A percentile compares a stretch with the other conserved stretches of the same genome.
Evolutionary conservation across 2,797 vertebrate species (phyloP).

Genomic region (Sebastes baramenuke): DNA sequence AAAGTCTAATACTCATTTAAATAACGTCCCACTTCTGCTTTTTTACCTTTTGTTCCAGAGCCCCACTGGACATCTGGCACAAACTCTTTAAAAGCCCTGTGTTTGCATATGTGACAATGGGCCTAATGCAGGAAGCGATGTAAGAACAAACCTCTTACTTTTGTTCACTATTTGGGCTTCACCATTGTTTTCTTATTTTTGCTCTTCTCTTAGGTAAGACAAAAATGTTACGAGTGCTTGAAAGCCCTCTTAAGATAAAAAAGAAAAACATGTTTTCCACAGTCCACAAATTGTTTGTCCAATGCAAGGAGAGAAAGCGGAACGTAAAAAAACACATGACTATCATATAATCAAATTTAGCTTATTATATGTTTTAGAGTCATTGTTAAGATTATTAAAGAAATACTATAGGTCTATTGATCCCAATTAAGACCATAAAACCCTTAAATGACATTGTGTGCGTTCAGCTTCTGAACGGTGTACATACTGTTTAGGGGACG

Average conservation of each 20-base stretch:
- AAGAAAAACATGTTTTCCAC: too few species aligned
- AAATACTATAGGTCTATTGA: too few species aligned
- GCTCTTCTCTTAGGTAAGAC: not conserved
- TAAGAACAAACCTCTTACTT: not conserved
- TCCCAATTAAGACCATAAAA: too few species aligned
- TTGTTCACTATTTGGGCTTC: not conserved
- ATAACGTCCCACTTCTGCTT: not conserved
- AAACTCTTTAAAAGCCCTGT: not conserved
- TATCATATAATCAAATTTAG: too few species aligned
- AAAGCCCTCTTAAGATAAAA: too few species aligned
- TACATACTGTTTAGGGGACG: accelerated
- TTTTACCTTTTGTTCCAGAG: not conserved
- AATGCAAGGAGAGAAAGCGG: not conserved
- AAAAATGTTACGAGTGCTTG: not conserved
- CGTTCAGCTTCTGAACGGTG: too few species aligned
- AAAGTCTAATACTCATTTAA: not conserved
- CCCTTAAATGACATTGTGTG: too few species aligned
- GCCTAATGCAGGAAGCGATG: not conserved
- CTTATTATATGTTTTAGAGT: too few species aligned
- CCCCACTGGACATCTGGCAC: not conserved
- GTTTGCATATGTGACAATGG: not conserved
- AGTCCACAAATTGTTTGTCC: not conserved
- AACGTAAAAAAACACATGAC: too few species aligned
- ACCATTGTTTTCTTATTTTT: not conserved
- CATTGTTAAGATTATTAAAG: too few species aligned